These are phyloP conservation scores for Acronicta aceris DNA, from an alignment of 2,888 invertebrate genomes.

Conservation along the genomic window DNA sequence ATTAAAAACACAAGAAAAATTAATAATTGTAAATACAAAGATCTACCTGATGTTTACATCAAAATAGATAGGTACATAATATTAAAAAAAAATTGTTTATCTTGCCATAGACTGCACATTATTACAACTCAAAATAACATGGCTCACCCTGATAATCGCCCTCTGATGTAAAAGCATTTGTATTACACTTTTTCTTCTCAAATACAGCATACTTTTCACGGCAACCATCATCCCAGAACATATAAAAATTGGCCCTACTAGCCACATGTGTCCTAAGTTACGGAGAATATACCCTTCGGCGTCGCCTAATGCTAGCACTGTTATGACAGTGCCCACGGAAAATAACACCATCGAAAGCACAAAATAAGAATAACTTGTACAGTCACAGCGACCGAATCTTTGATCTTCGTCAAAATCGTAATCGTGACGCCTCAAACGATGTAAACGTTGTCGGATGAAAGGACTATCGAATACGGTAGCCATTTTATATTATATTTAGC, in stretches of 20 bases:
- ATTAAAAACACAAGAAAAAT: too few relatives aligned
- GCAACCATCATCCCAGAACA: conserved; percentile 92
- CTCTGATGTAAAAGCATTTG: conserved; percentile 91
- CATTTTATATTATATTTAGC: conserved; percentile 76
- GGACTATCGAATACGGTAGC: conserved; percentile 91
- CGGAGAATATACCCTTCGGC: conserved; percentile 89
- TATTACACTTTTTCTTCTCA: conserved; percentile 91
- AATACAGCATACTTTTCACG: conserved; percentile 91
- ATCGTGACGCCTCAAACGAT: conserved; percentile 89
- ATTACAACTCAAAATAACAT: too few relatives aligned
- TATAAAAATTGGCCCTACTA: conserved; percentile 91
- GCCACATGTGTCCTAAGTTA: conserved; percentile 91
- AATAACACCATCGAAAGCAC: conserved; percentile 90
- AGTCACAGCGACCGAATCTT: conserved; percentile 91
- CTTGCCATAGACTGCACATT: too few relatives aligned
- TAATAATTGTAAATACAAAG: too few relatives aligned
- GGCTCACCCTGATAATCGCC: conserved; percentile 89
- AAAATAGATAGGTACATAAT: too few relatives aligned
- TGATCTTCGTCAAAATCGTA: conserved; percentile 90
- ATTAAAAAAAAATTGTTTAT: too few relatives aligned
- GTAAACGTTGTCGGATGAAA: conserved; percentile 89
- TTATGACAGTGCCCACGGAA: conserved; percentile 90
- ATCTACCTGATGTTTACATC: too few relatives aligned
- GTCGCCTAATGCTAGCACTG: conserved; percentile 90
- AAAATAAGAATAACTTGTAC: conserved; percentile 91